Base-by-base conservation (phyloP, 2,797 vertebrate genomes). In the Halcyon leucocephala region DNA sequence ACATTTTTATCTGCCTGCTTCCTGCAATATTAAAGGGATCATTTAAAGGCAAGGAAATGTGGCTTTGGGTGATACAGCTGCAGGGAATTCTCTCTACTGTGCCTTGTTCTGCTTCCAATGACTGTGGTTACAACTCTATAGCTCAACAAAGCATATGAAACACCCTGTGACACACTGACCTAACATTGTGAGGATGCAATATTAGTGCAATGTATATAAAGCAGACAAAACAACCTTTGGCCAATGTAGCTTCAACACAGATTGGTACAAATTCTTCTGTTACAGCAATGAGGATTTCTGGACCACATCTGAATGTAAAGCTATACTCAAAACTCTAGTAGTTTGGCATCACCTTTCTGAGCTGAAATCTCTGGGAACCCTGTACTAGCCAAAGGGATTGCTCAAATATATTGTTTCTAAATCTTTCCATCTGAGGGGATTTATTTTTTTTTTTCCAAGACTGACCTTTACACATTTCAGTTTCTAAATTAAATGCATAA, bases 161-260 rank as follows among this genome's bases (percentile, higher is more conserved):
- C 57, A 52, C 19, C 37, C 71, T 67, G 60, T 60, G 26, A 55
- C 16, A 74, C 11, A 19, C 7, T 82, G 15, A 91, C 58, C 46
- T 51, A 31, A 65, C 8, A 15, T 21, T 62, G n/a, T 66, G 46
- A 58, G 26, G n/a, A 31, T 82, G 24, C 5, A 72, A 8, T 14
- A 66, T 2, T 14, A 73, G 21, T 0, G 0, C 67, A 31, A 18
- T 10, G 5, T 26, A 44, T 11, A 29, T 16, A 46, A 67, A 82
- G 28, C 3, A 69, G 31, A 55, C 4, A 60, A 69, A 69, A 73
- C 1, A 61, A n/a, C 3, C 18, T 64, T 46, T 58, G 42, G 18
- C 29, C 67, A 70, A 41, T 7, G 7, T 42, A 82, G 5, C n/a
- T 82, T 90, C 51, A 76, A 26, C 8, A 65, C 26, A 51, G 12